Evolutionary conservation across 23 tunicate species (phyloP).

Genomic region (Oikopleura dioica): DNA sequence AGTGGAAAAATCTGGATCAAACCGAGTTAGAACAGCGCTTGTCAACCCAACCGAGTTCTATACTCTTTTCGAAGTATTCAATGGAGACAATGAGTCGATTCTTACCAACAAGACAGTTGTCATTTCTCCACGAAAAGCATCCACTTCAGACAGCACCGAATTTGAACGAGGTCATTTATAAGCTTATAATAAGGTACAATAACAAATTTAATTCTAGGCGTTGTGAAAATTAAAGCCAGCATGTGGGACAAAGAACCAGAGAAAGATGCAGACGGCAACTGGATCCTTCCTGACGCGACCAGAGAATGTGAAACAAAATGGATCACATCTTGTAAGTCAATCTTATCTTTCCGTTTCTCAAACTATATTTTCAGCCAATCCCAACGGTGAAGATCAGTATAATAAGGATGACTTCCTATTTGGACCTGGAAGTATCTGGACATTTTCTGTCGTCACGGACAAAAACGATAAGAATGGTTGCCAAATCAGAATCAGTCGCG

Average conservation of each 20-base stretch:
- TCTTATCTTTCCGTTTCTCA: background rate
- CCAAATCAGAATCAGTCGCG: background rate
- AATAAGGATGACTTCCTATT: background rate
- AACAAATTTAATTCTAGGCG: background rate
- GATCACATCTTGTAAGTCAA: too few relatives aligned
- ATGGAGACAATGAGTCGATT: background rate
- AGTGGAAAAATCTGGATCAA: background rate
- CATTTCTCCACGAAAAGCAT: background rate
- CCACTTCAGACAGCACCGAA: background rate
- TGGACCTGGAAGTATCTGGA: background rate
- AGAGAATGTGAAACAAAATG: too few relatives aligned
- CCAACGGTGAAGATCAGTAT: background rate
- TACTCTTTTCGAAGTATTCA: background rate
- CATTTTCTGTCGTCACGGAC: background rate
- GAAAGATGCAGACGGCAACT: too few relatives aligned
- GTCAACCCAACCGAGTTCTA: background rate
- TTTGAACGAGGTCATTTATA: slow-evolving; percentile 2
- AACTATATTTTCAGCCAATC: background rate
- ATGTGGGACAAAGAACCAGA: too few relatives aligned
- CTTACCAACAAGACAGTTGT: background rate
- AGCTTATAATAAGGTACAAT: background rate
- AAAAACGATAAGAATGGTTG: background rate
- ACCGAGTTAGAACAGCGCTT: background rate
- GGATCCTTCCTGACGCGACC: too few relatives aligned
- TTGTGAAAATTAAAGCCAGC: background rate